Evolutionary conservation across 2,113 vertebrate genomes (phyloP), one percentile per base, ranked within the genome.

Genomic region (Odocoileus hemionus): DNA sequence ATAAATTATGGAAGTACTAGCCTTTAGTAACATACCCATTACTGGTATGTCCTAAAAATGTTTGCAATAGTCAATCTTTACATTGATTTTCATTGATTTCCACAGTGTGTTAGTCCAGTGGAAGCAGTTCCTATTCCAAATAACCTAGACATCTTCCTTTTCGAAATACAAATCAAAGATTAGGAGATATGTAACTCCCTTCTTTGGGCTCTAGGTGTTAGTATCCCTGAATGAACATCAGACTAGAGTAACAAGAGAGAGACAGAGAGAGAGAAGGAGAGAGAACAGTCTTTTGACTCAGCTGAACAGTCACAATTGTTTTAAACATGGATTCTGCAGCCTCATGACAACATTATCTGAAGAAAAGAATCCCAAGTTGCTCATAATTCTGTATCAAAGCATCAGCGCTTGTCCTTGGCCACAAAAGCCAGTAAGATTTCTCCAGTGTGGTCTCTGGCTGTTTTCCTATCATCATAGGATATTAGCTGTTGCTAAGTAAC

Each of bases 401-500:
- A 92, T 50, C 11, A 3, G 30, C 19, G 7, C 30, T 88, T 86
- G 90, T 84, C 23, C 86, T 70, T 70, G 33, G 60, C 58, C 13
- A 90, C 74, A 60, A 97, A 96, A 96, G 92, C 54, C 76, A 91
- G 5, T 76, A 86, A 39, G 36, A 91, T 90, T 87, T 93, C 54
- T 90, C 36, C 10, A 43, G 25, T 23, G 70, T 57, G 52, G 45
- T 87, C 92, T 93, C 94, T 13, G 23, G 33, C 23, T 85, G 17
- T 86, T 94, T 95, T 89, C 52, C 39, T 57, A 50, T 64, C 70
- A 85, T 61, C 91, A 96, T 6, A 89, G 74, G 86, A 76, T 60
- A 89, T 86, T 64, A 92, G 33, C 76, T 76, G 84, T 96, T 98
- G 97, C 90, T 97, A 96, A 92, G 95, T 95, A 98, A 96, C 86